Conservation (phyloP, 2,113 vertebrate species). For the Heliornis fulica region DNA sequence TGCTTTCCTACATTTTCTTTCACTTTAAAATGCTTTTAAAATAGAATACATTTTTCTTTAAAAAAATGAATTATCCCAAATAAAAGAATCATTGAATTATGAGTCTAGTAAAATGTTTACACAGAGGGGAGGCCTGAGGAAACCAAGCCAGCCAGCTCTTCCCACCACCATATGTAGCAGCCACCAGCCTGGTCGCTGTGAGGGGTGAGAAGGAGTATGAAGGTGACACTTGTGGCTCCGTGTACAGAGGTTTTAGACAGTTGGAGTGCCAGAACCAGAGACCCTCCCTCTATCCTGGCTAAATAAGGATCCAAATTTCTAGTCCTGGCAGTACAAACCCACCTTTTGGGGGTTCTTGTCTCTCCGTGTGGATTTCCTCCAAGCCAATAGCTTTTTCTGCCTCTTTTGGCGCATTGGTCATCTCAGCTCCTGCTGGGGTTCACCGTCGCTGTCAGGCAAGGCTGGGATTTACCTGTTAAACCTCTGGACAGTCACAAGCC, state of each 20-base stretch:
- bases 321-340: not conserved
- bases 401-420: constrained; percentile 36
- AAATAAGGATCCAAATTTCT: not conserved
- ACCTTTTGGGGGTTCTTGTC: constrained; percentile 59
- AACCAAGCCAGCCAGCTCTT: not conserved
- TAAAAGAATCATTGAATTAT: not conserved
- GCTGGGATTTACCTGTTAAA: not conserved
- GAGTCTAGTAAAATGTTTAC: not conserved
- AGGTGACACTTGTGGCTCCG: not conserved
- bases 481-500: not conserved
- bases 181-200: not conserved
- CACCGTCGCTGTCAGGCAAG: not conserved
- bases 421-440: not conserved
- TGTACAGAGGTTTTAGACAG: not conserved
- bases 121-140: not conserved
- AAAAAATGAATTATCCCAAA: not conserved
- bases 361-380: constrained; percentile 32
- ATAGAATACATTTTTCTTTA: not conserved
- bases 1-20: not conserved
- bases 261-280: not conserved
- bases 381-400: constrained; percentile 30
- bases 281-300: not conserved
- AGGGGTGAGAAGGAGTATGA: not conserved
- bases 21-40: not conserved
- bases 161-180: not conserved